Conservation (phyloP, 2,797 vertebrate genomes). For the Antrozous pallidus region DNA sequence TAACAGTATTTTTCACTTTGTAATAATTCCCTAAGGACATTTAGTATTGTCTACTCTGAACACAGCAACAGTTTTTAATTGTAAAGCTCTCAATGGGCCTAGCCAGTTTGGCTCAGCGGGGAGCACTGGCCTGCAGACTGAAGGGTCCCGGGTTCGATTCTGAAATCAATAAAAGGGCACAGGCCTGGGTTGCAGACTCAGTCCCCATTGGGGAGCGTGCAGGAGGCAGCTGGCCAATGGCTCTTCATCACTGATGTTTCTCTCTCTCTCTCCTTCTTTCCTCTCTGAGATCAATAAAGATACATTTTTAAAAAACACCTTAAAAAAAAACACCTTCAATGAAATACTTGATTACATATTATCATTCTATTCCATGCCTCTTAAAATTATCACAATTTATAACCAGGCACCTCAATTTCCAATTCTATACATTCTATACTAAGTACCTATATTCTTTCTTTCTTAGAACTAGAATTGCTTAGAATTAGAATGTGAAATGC, state of each 20-base stretch:
- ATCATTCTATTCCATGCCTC: background rate
- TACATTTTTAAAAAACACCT: too few species aligned
- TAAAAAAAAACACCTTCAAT: background rate
- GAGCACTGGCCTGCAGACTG: too few species aligned
- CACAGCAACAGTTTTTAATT: background rate
- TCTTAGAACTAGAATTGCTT: background rate
- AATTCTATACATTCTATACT: background rate
- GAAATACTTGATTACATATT: background rate
- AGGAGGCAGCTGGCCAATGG: too few species aligned
- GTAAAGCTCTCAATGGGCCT: background rate
- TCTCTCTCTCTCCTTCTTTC: too few species aligned
- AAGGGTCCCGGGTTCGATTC: too few species aligned
- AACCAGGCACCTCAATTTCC: background rate
- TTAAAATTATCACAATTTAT: constrained; percentile 6
- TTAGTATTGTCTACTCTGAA: background rate
- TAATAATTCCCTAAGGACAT: background rate
- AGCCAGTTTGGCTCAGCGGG: too few species aligned
- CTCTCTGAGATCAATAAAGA: too few species aligned
- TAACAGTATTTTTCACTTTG: background rate
- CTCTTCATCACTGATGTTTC: too few species aligned
- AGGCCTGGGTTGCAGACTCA: too few species aligned
- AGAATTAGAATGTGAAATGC: background rate
- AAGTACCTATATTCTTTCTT: background rate
- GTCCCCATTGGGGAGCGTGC: too few species aligned
- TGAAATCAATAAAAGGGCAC: too few species aligned